Percentiles rank a stretch among this genome's conserved stretches.
phyloP scores from a whole-genome alignment of 2,113 vertebrate genomes.

The Orcinus orca region DNA sequence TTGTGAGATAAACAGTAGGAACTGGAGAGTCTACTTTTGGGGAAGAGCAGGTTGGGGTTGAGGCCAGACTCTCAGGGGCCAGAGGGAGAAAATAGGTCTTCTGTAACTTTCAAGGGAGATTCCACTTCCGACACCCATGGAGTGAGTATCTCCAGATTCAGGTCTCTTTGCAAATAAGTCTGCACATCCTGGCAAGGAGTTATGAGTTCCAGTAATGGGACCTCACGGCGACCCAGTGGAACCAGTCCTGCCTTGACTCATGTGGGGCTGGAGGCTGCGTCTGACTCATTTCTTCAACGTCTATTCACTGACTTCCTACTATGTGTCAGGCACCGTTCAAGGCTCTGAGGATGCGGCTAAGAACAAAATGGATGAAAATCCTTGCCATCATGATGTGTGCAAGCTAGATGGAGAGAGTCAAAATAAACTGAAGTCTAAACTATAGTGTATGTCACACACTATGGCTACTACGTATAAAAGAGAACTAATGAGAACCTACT shows the following conservation, averaged over 20 bases:
- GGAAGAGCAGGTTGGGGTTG: neutral
- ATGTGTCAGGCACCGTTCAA: neutral
- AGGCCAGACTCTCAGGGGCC: neutral
- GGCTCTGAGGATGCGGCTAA: neutral
- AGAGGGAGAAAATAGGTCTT: neutral
- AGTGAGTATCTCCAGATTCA: neutral
- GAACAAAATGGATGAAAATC: neutral
- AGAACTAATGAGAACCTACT: too few relatives aligned
- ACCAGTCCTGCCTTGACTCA: neutral
- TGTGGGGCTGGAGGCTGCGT: neutral
- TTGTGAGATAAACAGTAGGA: neutral
- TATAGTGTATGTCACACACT: too few relatives aligned
- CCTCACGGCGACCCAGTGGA: neutral
- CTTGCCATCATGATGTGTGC: neutral
- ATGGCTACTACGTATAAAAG: too few relatives aligned
- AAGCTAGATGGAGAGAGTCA: neutral
- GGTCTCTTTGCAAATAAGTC: neutral
- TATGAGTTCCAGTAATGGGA: neutral
- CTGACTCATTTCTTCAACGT: neutral
- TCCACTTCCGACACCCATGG: neutral
- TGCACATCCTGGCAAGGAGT: neutral
- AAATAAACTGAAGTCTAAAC: neutral
- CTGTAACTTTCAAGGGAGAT: neutral
- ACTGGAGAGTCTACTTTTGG: rapidly evolving
- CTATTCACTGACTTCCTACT: neutral